These are phyloP conservation scores for Sparidentex hasta DNA, from an alignment of 2,797 vertebrate genomes.

Conservation along the genomic window DNA sequence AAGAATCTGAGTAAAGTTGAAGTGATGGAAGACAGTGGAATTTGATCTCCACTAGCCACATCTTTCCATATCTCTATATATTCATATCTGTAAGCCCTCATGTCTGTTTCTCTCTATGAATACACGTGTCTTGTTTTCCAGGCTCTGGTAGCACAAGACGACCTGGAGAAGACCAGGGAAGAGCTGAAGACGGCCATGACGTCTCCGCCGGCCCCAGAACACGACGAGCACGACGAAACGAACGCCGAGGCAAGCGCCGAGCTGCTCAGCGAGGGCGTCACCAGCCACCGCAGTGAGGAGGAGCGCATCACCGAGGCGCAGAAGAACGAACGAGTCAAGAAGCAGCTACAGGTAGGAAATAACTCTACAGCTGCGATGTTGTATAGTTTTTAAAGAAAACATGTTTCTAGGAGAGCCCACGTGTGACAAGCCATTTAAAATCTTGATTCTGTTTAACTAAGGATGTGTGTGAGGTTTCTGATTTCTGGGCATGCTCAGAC, in stretches of 20 bases:
- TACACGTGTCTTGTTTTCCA: slow-evolving; percentile 53
- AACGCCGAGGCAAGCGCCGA: slow-evolving; percentile 94
- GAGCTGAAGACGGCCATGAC: slow-evolving; percentile 95
- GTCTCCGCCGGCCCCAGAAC: slow-evolving; percentile 86
- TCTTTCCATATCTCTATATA: neutral
- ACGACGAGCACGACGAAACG: slow-evolving; percentile 93
- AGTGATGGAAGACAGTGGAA: too few species aligned
- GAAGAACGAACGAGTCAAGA: slow-evolving; percentile 97
- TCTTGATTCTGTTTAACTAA: neutral
- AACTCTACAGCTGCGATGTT: neutral
- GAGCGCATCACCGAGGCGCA: slow-evolving; percentile 95
- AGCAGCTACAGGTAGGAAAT: slow-evolving; percentile 93
- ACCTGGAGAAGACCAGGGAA: slow-evolving; percentile 97
- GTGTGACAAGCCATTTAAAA: neutral
- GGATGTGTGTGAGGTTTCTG: neutral
- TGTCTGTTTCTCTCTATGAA: neutral
- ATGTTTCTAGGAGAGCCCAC: neutral
- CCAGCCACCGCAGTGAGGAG: slow-evolving; percentile 92
- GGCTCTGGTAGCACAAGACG: slow-evolving; percentile 95
- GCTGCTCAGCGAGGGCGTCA: slow-evolving; percentile 89
- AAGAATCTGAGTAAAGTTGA: too few species aligned
- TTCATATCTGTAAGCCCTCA: neutral
- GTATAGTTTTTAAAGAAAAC: neutral
- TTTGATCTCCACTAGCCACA: too few species aligned
- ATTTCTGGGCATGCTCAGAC: neutral